These are phyloP conservation scores for Drosophila emarginata DNA, from an alignment of 2,888 invertebrate species.

Conservation along the genomic window DNA sequence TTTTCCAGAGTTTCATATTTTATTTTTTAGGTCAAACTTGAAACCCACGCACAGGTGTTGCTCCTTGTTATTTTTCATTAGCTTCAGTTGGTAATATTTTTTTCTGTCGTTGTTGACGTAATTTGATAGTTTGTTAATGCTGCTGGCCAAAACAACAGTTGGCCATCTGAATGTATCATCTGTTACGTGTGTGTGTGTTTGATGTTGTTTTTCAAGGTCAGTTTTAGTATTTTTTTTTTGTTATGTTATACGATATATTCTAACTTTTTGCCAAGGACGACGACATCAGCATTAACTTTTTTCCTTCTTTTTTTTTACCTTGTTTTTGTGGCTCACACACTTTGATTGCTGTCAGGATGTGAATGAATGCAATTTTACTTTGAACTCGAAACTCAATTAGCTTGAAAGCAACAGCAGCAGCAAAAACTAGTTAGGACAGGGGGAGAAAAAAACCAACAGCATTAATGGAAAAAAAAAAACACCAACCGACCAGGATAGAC, in stretches of 20 bases:
- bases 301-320: neutral
- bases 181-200: neutral
- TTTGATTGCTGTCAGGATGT: neutral
- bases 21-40: constrained; percentile 10
- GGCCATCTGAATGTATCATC: constrained; percentile 11
- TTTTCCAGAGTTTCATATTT: too few species aligned
- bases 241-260: constrained; percentile 28
- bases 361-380: constrained; percentile 32
- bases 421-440: neutral
- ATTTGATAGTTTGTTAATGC: constrained; percentile 47
- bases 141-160: constrained; percentile 25
- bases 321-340: neutral
- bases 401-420: constrained; percentile 29
- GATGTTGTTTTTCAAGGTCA: constrained; percentile 43
- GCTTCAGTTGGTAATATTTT: neutral
- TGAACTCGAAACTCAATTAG: constrained; percentile 30
- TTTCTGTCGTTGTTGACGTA: constrained; percentile 59
- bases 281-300: constrained; percentile 9
- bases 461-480: neutral
- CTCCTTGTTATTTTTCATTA: constrained; percentile 1
- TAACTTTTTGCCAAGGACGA: neutral
- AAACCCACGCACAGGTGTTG: constrained; percentile 64
- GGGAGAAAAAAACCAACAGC: neutral
- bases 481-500: neutral
- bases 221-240: constrained; percentile 1